phyloP scores from a whole-genome alignment of 1,140 invertebrate species.

The Prorops nasuta region DNA sequence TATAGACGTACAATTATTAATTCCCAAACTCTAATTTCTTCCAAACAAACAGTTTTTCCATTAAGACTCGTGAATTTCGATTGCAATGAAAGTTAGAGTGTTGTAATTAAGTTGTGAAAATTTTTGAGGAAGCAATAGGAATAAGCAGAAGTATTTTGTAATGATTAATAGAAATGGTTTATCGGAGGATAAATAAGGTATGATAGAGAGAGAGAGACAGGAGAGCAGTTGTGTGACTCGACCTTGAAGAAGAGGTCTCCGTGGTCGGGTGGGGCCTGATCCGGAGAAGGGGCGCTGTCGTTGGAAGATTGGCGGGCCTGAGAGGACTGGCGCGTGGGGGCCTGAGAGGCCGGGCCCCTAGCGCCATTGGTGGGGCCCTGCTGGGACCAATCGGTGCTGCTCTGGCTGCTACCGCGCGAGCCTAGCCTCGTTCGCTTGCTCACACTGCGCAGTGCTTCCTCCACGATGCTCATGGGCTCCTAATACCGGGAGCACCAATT shows the following conservation, averaged over 20 bases:
- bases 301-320: slow-evolving; percentile 10
- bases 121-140: background rate
- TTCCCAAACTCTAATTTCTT: too few species aligned
- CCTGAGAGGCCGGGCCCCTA: slow-evolving; percentile 24
- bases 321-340: slow-evolving; percentile 22
- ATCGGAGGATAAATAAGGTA: slow-evolving; percentile 23
- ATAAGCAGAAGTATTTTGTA: background rate
- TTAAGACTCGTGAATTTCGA: too few species aligned
- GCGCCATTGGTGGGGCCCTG: slow-evolving; percentile 10
- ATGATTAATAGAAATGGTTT: slow-evolving; percentile 4
- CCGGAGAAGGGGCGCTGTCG: background rate
- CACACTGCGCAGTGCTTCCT: slow-evolving; percentile 35
- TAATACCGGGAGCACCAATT: slow-evolving; percentile 55
- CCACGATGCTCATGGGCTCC: slow-evolving; percentile 42
- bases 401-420: slow-evolving; percentile 9
- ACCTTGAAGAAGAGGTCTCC: slow-evolving; percentile 51
- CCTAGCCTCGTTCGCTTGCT: slow-evolving; percentile 28
- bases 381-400: slow-evolving; percentile 33
- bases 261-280: slow-evolving; percentile 46
- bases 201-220: background rate
- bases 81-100: too few species aligned
- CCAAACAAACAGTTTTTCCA: too few species aligned
- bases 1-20: too few species aligned
- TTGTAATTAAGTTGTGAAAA: slow-evolving; percentile 15
- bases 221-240: slow-evolving; percentile 23